Evolutionary conservation across 2,888 invertebrate genomes (phyloP).

Genomic region (Coelopa pilipes): DNA sequence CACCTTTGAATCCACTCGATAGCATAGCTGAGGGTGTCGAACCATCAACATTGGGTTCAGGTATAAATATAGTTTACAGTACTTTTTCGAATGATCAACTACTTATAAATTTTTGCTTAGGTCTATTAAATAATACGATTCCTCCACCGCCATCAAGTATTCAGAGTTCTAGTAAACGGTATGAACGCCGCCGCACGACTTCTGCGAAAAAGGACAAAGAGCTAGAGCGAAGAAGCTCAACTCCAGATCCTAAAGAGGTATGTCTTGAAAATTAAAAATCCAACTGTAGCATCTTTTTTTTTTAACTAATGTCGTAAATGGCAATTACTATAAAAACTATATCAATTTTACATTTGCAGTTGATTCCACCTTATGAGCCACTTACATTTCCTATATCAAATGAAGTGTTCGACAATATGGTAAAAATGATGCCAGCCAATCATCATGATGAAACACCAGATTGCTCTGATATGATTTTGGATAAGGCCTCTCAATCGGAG

Average conservation of each 20-base stretch:
- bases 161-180: slow-evolving; percentile 49
- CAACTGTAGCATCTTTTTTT: too few species aligned
- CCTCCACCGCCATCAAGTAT: slow-evolving; percentile 24
- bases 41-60: slow-evolving; percentile 33
- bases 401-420: slow-evolving; percentile 70
- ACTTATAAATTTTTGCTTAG: slow-evolving; percentile 20
- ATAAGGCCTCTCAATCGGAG: slow-evolving; percentile 36
- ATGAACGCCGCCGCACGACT: slow-evolving; percentile 64
- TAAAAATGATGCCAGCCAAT: slow-evolving; percentile 32
- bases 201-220: slow-evolving; percentile 60
- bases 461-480: slow-evolving; percentile 12
- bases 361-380: slow-evolving; percentile 79
- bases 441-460: neutral
- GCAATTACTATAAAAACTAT: slow-evolving; percentile 21
- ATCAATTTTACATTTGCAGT: slow-evolving; percentile 63
- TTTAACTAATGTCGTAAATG: neutral
- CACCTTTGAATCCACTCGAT: slow-evolving; percentile 58
- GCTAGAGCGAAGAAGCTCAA: slow-evolving; percentile 66
- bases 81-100: slow-evolving; percentile 2
- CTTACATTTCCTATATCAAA: slow-evolving; percentile 80
- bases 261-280: slow-evolving; percentile 42
- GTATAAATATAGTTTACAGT: slow-evolving; percentile 37
- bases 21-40: slow-evolving; percentile 50
- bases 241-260: slow-evolving; percentile 69
- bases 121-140: slow-evolving; percentile 24